phyloP scores from a whole-genome alignment of 2,888 invertebrate species.

The Andrena minutula region DNA sequence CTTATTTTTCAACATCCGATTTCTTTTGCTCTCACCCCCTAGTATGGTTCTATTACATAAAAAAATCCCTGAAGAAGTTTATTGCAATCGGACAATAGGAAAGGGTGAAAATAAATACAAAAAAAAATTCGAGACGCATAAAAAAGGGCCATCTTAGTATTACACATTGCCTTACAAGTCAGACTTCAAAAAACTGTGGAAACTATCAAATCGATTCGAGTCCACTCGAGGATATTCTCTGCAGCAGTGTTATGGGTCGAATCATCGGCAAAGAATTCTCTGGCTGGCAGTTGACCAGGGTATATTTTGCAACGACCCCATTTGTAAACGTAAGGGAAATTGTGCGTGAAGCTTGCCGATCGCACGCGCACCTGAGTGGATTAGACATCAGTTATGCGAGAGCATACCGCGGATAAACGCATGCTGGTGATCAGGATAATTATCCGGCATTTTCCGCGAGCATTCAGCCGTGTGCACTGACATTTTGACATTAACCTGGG shows the following conservation, averaged over 20 bases:
- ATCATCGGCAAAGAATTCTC: slow-evolving; percentile 33
- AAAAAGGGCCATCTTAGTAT: no score
- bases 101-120: no score
- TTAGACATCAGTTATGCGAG: slow-evolving; percentile 68
- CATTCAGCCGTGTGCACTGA: slow-evolving; percentile 76
- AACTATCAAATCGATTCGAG: background rate
- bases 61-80: no score
- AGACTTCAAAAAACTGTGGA: background rate
- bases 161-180: background rate
- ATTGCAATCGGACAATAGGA: no score
- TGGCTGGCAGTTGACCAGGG: slow-evolving; percentile 15
- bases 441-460: slow-evolving; percentile 70
- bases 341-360: slow-evolving; percentile 63
- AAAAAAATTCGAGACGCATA: no score
- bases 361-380: slow-evolving; percentile 40
- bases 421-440: slow-evolving; percentile 67
- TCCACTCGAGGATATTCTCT: background rate
- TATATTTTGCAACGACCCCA: slow-evolving; percentile 60
- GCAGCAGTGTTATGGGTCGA: slow-evolving; percentile 24
- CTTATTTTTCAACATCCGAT: no score
- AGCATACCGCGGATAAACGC: slow-evolving; percentile 54
- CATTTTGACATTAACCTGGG: slow-evolving; percentile 76
- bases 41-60: no score
- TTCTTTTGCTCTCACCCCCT: no score
- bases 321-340: slow-evolving; percentile 66